phyloP scores from a whole-genome alignment of 2,797 vertebrate genomes.

The Phoebastria nigripes region DNA sequence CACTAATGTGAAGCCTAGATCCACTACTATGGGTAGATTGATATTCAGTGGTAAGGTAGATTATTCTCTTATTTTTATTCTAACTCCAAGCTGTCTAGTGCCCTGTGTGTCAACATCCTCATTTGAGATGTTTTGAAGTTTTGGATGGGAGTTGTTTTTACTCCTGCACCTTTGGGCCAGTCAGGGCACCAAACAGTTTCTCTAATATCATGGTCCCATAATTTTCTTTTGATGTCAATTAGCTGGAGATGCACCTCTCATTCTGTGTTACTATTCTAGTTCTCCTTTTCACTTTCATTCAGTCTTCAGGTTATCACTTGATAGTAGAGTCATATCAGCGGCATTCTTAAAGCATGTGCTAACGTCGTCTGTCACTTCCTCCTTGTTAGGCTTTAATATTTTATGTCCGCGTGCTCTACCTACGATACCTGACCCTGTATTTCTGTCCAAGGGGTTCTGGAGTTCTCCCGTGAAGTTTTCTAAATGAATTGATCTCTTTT shows the following conservation, averaged over 20 bases:
- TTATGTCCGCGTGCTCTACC: background rate
- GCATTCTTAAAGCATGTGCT: background rate
- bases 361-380: background rate
- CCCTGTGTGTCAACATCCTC: slow-evolving; percentile 74
- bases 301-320: background rate
- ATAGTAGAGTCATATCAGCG: background rate
- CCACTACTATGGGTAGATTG: slow-evolving; percentile 74
- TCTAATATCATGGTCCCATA: fast-evolving
- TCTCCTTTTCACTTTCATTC: background rate
- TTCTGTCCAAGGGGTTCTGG: background rate
- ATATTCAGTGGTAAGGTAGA: slow-evolving; percentile 68
- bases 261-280: background rate
- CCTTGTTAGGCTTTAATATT: background rate
- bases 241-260: background rate
- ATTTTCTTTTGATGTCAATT: background rate
- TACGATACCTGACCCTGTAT: background rate
- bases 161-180: background rate
- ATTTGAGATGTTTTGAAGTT: slow-evolving; percentile 63
- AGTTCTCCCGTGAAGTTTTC: background rate
- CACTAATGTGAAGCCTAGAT: slow-evolving; percentile 59
- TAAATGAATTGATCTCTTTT: background rate
- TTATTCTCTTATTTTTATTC: slow-evolving; percentile 69
- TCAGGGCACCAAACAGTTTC: background rate
- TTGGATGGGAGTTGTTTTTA: background rate
- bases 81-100: slow-evolving; percentile 68